Percentiles rank a stretch among this genome's conserved stretches.
phyloP scores from a whole-genome alignment of 1,140 invertebrate species.

The Agraylea sexmaculata region DNA sequence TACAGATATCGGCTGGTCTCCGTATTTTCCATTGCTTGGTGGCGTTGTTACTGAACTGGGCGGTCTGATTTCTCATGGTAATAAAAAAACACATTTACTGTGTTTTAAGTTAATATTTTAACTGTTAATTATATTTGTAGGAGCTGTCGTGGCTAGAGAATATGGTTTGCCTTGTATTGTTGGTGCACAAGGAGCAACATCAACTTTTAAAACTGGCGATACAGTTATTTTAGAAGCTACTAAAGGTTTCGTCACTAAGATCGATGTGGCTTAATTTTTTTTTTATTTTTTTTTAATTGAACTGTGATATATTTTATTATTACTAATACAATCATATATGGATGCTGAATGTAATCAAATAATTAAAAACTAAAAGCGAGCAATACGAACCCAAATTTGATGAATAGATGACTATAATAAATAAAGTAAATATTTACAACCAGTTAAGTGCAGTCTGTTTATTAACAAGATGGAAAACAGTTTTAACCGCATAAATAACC shows the following conservation, averaged over 20 bases:
- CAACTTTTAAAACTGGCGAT: conserved; percentile 56
- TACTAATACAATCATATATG: no score
- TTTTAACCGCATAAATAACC: no score
- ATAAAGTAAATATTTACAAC: no score
- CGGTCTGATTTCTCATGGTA: conserved; percentile 75
- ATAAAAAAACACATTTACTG: conserved; percentile 15
- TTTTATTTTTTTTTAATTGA: conserved; percentile 4
- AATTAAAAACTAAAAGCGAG: no score
- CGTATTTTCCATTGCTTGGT: conserved; percentile 69
- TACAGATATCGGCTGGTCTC: conserved; percentile 80
- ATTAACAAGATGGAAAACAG: no score
- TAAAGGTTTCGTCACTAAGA: conserved; percentile 27
- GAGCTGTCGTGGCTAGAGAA: conserved; percentile 79
- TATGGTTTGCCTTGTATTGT: conserved; percentile 77
- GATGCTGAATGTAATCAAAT: no score
- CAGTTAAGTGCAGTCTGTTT: no score
- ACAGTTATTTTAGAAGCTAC: conserved; percentile 32
- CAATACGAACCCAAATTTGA: no score
- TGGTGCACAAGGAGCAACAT: conserved; percentile 55
- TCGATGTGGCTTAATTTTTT: neutral
- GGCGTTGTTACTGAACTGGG: conserved; percentile 78
- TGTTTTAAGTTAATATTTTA: conserved; percentile 1
- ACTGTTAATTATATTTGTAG: conserved; percentile 32
- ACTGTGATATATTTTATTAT: neutral
- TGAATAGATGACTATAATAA: no score